Evolutionary conservation across 2,113 vertebrate genomes (phyloP).

Genomic region (Leptocoma aspasia): DNA sequence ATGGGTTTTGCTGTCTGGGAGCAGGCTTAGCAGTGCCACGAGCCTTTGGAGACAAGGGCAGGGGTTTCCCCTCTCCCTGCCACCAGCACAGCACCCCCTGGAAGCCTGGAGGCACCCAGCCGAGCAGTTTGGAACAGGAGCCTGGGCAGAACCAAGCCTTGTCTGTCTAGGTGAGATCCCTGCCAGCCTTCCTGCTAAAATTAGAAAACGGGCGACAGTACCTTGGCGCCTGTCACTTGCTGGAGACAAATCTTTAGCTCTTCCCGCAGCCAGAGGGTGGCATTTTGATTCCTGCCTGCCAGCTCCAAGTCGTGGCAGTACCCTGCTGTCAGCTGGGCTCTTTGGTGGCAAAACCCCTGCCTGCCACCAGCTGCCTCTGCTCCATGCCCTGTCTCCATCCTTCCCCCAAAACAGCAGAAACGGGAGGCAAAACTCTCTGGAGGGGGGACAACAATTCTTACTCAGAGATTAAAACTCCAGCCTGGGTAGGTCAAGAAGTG

Average conservation of each 20-base stretch:
- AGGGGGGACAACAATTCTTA: not conserved
- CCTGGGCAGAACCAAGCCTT: slow-evolving; percentile 62
- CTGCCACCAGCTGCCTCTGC: not conserved
- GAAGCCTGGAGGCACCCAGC: slow-evolving; percentile 52
- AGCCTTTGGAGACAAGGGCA: slow-evolving; percentile 22
- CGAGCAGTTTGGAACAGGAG: slow-evolving; percentile 63
- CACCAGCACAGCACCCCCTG: slow-evolving; percentile 9
- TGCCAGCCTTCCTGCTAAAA: slow-evolving; percentile 77
- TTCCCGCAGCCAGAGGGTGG: slow-evolving; percentile 68
- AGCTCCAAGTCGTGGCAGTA: slow-evolving; percentile 29
- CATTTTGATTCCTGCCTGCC: slow-evolving; percentile 70
- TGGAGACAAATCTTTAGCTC: slow-evolving; percentile 77
- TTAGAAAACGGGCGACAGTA: slow-evolving; percentile 77
- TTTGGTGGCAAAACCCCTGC: not conserved
- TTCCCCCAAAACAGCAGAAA: not conserved
- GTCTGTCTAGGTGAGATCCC: slow-evolving; percentile 77
- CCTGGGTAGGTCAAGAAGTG: not conserved
- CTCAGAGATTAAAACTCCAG: not conserved
- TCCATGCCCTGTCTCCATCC: not conserved
- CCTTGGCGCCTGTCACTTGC: slow-evolving; percentile 72
- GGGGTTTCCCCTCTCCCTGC: slow-evolving; percentile 52
- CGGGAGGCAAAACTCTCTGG: accelerated
- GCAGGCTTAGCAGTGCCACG: not conserved
- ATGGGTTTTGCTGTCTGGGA: not conserved
- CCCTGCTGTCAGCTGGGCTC: slow-evolving; percentile 8